Evolutionary conservation across 2,797 vertebrate genomes (phyloP).

Genomic region (Lithobates sylvaticus): DNA sequence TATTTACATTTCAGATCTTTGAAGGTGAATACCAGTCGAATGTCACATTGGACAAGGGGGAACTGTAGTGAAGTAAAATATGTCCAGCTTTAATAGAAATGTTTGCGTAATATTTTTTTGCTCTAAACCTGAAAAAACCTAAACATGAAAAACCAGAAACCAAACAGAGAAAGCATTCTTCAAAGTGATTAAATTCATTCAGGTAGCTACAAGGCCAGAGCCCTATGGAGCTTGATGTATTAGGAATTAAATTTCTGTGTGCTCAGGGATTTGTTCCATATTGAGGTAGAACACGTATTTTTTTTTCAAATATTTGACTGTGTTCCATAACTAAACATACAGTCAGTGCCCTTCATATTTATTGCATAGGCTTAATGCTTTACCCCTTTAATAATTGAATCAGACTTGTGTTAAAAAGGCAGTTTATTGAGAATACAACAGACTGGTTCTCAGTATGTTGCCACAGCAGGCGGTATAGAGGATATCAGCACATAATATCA

Average conservation of each 20-base stretch:
- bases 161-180: slow-evolving; percentile 26
- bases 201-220: slow-evolving; percentile 15
- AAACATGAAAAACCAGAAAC: background rate
- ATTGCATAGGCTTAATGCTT: background rate
- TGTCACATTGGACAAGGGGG: slow-evolving; percentile 23
- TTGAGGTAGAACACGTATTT: slow-evolving; percentile 1
- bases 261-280: slow-evolving; percentile 22
- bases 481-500: slow-evolving; percentile 46
- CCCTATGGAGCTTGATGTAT: slow-evolving; percentile 17
- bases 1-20: slow-evolving; percentile 24
- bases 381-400: slow-evolving; percentile 22
- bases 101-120: slow-evolving; percentile 35
- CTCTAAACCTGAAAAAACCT: background rate
- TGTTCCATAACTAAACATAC: slow-evolving; percentile 10
- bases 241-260: slow-evolving; percentile 24
- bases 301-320: slow-evolving; percentile 15
- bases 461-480: slow-evolving; percentile 42
- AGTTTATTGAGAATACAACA: slow-evolving; percentile 58
- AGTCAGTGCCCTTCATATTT: background rate
- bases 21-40: background rate
- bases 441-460: slow-evolving; percentile 49
- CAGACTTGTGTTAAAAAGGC: slow-evolving; percentile 56
- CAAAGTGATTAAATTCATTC: slow-evolving; percentile 31
- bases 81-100: slow-evolving; percentile 34
- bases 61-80: slow-evolving; percentile 29